These are phyloP conservation scores for Meleagris gallopavo DNA, from an alignment of 2,113 vertebrate genomes.

Conservation along the genomic window DNA sequence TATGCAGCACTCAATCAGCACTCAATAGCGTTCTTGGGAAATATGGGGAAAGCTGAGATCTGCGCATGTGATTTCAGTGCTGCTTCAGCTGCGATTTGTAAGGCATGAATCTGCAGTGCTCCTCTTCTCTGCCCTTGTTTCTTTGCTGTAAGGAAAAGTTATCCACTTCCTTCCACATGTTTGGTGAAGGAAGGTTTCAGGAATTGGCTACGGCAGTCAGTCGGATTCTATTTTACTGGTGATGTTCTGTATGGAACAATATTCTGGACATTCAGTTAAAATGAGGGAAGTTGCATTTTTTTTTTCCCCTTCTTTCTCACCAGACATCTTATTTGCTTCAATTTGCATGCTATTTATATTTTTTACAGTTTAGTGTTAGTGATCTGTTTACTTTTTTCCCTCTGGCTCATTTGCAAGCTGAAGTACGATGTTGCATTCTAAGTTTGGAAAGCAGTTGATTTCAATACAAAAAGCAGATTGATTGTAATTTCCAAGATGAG, in stretches of 20 bases:
- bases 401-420: conserved; percentile 31
- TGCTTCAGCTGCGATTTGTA: fast-evolving
- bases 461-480: not conserved
- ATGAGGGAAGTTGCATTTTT: not conserved
- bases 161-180: not conserved
- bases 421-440: not conserved
- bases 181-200: not conserved
- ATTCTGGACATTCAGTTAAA: conserved; percentile 1
- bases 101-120: not conserved
- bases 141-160: not conserved
- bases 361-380: conserved; percentile 15
- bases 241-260: not conserved
- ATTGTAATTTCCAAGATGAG: conserved; percentile 3
- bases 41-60: not conserved
- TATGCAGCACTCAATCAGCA: not conserved
- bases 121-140: not conserved
- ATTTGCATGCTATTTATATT: conserved; percentile 4
- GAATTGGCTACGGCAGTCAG: conserved; percentile 21
- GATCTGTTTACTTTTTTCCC: conserved; percentile 34
- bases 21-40: fast-evolving
- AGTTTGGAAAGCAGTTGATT: conserved; percentile 40
- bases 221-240: not conserved
- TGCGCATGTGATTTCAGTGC: fast-evolving
- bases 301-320: not conserved
- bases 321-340: not conserved